Base-by-base conservation (phyloP, 2,797 vertebrate species). In the Falco columbarius region DNA sequence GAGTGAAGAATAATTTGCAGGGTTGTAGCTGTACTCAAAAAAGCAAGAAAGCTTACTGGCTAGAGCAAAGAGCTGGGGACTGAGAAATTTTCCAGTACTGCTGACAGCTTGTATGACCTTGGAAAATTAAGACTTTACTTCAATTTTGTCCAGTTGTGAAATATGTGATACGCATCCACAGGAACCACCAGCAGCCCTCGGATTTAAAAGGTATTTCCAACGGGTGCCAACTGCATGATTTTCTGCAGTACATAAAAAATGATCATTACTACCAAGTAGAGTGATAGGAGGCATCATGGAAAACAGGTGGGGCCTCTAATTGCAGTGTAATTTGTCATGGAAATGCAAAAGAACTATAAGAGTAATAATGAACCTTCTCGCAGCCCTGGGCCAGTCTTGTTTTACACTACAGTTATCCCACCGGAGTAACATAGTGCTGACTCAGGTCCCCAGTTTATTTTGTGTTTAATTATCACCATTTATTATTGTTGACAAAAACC, bases 91-190 rank as follows among this genome's bases (percentile, higher is more conserved):
- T 3, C 18, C 40, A 51, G 4, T 77, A 32, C 30, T 15, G 18
- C 38, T 47, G 30, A 44, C 63, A 74, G 12, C 6, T 86, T 49
- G 1, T 51, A 27, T 58, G 56, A 74, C 58, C 58, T 62, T 59
- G 32, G 36, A 77, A 85, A 71, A 76, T 82, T 10, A 63, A 82
- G 59, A 24, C 9, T 77, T 80, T 54, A 36, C 59, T 92, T 93
- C 65, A 14, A 0, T 83, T 87, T 87, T 87, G 9, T 56, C 32
- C 38, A 26, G 0, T 55, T 76, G 24, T 73, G 30, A 92, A 95
- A 81, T 82, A 65, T 0, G 0, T 76, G 42, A 24, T 20, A 52
- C 1, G 0, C 56, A 55, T 85, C 47, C 36, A 4, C 11, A 75
- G 70, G 47, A 26, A 52, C 9, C 18, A 18, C 6, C 12, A 61